These are phyloP conservation scores for Drosophila serrata DNA, from an alignment of 1,140 invertebrate genomes.

Conservation along the genomic window DNA sequence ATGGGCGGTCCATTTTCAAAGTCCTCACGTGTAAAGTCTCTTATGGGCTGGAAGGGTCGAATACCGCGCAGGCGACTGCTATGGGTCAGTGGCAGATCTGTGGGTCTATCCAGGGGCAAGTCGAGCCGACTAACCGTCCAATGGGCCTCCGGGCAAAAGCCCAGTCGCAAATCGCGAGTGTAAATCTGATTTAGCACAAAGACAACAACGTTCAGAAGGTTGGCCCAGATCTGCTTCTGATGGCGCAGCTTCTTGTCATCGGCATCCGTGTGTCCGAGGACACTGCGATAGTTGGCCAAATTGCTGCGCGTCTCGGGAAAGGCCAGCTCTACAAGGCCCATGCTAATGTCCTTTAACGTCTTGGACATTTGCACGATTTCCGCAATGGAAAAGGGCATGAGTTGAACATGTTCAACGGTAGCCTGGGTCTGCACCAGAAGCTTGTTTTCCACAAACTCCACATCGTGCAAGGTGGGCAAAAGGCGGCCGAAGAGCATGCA, in stretches of 20 bases:
- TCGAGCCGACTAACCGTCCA: slow-evolving; percentile 91
- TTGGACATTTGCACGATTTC: slow-evolving; percentile 89
- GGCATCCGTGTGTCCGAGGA: slow-evolving; percentile 80
- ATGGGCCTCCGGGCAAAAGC: slow-evolving; percentile 91
- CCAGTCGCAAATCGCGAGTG: slow-evolving; percentile 90
- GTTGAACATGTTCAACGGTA: slow-evolving; percentile 55
- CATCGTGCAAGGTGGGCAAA: slow-evolving; percentile 94
- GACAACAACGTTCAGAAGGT: slow-evolving; percentile 87
- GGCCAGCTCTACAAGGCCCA: slow-evolving; percentile 95
- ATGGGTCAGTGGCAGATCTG: slow-evolving; percentile 87
- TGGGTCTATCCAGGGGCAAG: slow-evolving; percentile 88
- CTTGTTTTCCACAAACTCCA: slow-evolving; percentile 90
- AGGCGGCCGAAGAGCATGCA: slow-evolving; percentile 94
- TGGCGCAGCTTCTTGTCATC: slow-evolving; percentile 80
- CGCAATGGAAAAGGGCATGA: slow-evolving; percentile 84
- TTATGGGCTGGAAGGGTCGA: slow-evolving; percentile 88
- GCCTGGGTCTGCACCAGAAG: slow-evolving; percentile 54
- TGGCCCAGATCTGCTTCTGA: slow-evolving; percentile 87
- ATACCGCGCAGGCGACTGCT: slow-evolving; percentile 87
- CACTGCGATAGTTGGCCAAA: slow-evolving; percentile 85
- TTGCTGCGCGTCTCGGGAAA: slow-evolving; percentile 92
- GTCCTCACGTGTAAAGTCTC: slow-evolving; percentile 88
- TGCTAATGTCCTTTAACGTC: slow-evolving; percentile 92
- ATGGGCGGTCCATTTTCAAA: slow-evolving; percentile 92
- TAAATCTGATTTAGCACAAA: slow-evolving; percentile 92